Conservation (phyloP, 2,888 invertebrate species). For the Drosophila merina region DNA sequence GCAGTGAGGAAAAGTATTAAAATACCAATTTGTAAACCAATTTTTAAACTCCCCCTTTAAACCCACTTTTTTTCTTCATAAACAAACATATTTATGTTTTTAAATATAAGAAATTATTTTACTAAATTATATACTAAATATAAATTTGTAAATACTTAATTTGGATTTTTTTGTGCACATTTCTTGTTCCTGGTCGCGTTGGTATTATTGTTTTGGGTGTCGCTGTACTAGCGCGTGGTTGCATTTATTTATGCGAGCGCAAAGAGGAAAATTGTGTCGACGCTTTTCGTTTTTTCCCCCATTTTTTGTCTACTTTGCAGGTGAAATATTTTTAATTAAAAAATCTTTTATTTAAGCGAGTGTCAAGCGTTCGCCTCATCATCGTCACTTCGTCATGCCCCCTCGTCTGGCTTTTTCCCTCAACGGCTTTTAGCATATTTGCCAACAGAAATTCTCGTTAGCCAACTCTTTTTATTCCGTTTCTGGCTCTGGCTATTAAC, state of each 20-base stretch:
- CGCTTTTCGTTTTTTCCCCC: conserved; percentile 25
- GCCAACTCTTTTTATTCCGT: conserved; percentile 24
- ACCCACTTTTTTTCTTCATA: too few relatives aligned
- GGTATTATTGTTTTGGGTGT: conserved; percentile 18
- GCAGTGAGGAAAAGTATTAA: background rate
- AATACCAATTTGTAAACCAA: too few relatives aligned
- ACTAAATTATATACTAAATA: too few relatives aligned
- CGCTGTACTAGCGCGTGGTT: conserved; percentile 54
- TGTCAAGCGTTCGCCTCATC: conserved; percentile 50
- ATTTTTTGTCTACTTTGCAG: conserved; percentile 56
- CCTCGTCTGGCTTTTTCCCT: background rate
- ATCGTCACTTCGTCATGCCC: conserved; percentile 20
- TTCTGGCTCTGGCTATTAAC: conserved; percentile 24
- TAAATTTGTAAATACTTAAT: background rate
- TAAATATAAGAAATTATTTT: too few relatives aligned
- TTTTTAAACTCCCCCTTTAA: too few relatives aligned
- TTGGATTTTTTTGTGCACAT: background rate
- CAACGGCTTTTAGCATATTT: conserved; percentile 21
- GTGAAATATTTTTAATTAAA: conserved; percentile 78
- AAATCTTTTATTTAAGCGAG: conserved; percentile 79
- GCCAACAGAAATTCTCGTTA: conserved; percentile 10
- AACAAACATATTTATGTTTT: background rate
- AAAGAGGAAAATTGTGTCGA: conserved; percentile 71
- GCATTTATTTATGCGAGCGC: conserved; percentile 71
- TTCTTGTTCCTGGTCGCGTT: background rate